Conservation (phyloP, 2,797 vertebrate species). For the Falco columbarius region DNA sequence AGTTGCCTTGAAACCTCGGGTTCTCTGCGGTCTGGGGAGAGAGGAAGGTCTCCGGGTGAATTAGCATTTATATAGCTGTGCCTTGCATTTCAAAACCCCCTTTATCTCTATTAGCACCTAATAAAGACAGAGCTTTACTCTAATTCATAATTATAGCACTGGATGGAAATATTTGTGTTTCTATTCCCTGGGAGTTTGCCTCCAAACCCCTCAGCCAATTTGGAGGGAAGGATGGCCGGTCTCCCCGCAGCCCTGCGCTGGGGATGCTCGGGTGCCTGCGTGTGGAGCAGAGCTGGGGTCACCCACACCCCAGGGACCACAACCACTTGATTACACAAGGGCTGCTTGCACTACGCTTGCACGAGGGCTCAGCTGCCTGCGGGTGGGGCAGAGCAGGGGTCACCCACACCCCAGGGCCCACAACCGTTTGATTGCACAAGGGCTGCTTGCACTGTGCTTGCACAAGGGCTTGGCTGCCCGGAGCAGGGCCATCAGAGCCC, state of each 20-base stretch:
- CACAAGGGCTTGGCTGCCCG: fast-evolving
- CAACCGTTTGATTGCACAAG: fast-evolving
- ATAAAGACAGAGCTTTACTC: conserved; percentile 68
- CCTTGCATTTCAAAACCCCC: conserved; percentile 69
- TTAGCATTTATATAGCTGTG: conserved; percentile 77
- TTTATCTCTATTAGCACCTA: conserved; percentile 78
- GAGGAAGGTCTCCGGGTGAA: conserved; percentile 56
- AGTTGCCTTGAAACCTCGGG: neutral
- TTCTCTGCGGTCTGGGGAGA: neutral
- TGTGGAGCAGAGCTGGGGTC: neutral
- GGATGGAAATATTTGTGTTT: conserved; percentile 65
- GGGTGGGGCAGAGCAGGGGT: too few relatives aligned
- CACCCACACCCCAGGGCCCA: neutral
- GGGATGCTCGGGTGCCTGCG: fast-evolving
- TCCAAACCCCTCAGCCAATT: conserved; percentile 26
- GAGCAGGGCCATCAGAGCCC: neutral
- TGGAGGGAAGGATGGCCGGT: neutral
- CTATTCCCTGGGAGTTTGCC: conserved; percentile 18
- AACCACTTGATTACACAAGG: too few relatives aligned
- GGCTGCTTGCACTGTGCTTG: neutral
- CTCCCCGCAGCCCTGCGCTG: fast-evolving
- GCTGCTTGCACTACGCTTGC: fast-evolving
- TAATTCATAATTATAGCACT: conserved; percentile 61
- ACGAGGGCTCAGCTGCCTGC: too few relatives aligned
- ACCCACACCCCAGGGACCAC: neutral